Base-by-base conservation (phyloP, 1,140 invertebrate genomes). In the Paracyclopina nana region DNA sequence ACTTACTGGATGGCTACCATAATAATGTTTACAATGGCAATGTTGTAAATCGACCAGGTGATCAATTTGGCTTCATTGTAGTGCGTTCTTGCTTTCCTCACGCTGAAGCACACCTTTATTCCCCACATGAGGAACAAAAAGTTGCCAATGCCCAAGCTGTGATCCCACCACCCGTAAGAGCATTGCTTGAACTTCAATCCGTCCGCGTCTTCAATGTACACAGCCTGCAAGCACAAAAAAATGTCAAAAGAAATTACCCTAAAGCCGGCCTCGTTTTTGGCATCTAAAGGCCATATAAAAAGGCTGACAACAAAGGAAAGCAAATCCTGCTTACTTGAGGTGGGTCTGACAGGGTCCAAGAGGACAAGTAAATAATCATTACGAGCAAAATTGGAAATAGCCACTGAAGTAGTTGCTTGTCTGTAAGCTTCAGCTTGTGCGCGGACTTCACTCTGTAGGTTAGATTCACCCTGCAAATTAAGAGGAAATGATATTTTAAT, bases 361-460 rank as follows among this genome's bases (percentile, higher is more conserved):
- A 81, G 1, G 79, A 74, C 34, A 92, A 68, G 62, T 86, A 88
- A 28, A 86, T 82, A 9, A 85, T 65, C 77, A 86, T 83, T 5
- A 91, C 78, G 4, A 85, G 65, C 2, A 90, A 62, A 50, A 90
- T 82, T 0, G 85, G 83, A 3, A 84, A 76, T 73, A 91, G 80
- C 80, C 86, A 85, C 58, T 90, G 85, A 18, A 91, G 60, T 27
- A 92, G 62, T 53, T 60, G 58, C 60, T 83, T 84, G 64, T 92
- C 87, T 1, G 86, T 88, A 22, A 92, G 65, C 59, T 88, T 88
- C 14, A 91, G 74, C 63, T 88, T 87, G 57, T 90, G 85, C 0
- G 84, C 82, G 22, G 82, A 86, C 61, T 90, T 88, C 0, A 90
- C 83, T n/a, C 84, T 75, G 65, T 90, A 91, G 12, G 87, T 91